Conservation (phyloP, 1,140 invertebrate species). For the Papilio polyxenes region DNA sequence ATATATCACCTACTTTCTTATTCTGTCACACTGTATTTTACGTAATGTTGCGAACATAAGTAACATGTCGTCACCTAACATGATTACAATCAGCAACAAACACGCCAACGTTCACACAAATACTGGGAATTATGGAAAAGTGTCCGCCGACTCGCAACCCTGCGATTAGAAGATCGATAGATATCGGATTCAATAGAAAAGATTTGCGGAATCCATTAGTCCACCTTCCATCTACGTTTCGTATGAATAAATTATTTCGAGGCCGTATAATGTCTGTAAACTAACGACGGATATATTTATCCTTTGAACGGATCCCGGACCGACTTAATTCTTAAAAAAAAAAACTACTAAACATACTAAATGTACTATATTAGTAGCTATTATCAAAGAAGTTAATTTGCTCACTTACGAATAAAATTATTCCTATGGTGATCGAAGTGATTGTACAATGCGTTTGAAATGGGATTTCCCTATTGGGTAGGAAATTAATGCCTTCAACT, state of each 20-base stretch:
- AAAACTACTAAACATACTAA: no score
- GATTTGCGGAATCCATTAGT: neutral
- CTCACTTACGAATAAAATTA: no score
- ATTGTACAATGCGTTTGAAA: neutral
- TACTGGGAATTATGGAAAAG: conserved; percentile 5
- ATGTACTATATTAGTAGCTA: no score
- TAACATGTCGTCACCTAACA: neutral
- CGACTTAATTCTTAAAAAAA: no score
- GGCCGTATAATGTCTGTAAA: no score
- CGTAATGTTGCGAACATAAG: neutral
- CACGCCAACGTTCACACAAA: neutral
- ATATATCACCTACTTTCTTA: no score
- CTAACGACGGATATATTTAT: no score
- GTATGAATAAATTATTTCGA: neutral
- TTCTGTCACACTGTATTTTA: neutral
- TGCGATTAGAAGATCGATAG: neutral
- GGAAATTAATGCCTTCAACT: neutral
- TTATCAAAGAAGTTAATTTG: no score
- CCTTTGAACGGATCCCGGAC: no score
- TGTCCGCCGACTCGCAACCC: neutral
- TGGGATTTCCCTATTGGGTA: neutral
- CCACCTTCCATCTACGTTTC: neutral
- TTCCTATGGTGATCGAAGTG: no score
- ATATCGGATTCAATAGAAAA: neutral
- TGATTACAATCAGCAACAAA: neutral